Evolutionary conservation across 2,888 invertebrate genomes (phyloP).

Genomic region (Athalia cordata): DNA sequence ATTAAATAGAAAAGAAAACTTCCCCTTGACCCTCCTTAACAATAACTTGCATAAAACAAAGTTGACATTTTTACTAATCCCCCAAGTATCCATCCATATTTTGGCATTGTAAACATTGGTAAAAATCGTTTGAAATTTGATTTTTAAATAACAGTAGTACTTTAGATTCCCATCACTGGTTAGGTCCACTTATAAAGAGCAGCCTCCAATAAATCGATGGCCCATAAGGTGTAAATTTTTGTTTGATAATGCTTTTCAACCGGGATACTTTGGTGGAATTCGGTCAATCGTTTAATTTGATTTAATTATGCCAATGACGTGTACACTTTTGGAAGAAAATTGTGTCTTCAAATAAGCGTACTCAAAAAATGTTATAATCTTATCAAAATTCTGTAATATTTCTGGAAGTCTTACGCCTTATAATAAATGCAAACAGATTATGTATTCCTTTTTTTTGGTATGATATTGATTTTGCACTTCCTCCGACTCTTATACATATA

Average conservation of each 20-base stretch:
- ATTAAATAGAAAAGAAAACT: too few species aligned
- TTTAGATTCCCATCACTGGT: too few species aligned
- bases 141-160: too few species aligned
- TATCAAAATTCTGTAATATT: constrained; percentile 11
- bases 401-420: background rate
- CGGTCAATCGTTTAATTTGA: background rate
- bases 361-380: constrained; percentile 22
- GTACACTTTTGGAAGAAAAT: background rate
- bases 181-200: too few species aligned
- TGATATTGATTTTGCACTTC: background rate
- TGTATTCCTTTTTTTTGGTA: background rate
- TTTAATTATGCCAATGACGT: constrained; percentile 25
- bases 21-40: too few species aligned
- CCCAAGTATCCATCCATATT: too few species aligned
- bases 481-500: too few species aligned
- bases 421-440: constrained; percentile 12
- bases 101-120: too few species aligned
- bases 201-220: background rate
- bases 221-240: constrained; percentile 1
- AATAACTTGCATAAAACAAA: too few species aligned
- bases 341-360: constrained; percentile 6
- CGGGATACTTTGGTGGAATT: constrained; percentile 26
- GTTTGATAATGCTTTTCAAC: background rate
- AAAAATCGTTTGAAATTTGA: too few species aligned
- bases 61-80: too few species aligned